Evolutionary conservation across 2,888 invertebrate genomes (phyloP).

Genomic region (Yponomeuta cagnagella): DNA sequence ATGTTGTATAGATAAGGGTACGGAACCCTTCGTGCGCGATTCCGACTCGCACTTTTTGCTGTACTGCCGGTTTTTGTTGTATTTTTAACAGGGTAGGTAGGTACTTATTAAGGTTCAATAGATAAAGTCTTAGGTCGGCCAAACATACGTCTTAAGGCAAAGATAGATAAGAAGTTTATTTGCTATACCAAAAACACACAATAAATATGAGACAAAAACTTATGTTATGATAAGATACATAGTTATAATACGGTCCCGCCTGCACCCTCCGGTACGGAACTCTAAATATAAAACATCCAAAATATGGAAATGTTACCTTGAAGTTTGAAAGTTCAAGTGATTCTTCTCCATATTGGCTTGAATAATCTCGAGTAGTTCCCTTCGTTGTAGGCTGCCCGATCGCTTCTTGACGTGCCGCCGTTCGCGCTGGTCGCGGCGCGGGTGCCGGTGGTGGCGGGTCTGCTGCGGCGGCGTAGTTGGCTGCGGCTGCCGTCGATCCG

Average conservation of each 20-base stretch:
- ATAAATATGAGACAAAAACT: no score
- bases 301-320: conserved; percentile 69
- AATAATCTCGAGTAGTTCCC: conserved; percentile 89
- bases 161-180: no score
- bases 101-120: no score
- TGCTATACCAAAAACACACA: no score
- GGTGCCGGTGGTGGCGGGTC: conserved; percentile 55
- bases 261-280: not conserved
- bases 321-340: conserved; percentile 88
- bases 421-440: conserved; percentile 65
- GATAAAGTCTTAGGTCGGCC: no score
- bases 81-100: no score
- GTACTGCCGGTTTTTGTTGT: no score
- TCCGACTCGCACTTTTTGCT: no score
- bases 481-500: conserved; percentile 49
- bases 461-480: conserved; percentile 44
- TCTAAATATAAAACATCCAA: not conserved
- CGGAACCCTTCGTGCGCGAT: no score
- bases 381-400: conserved; percentile 85
- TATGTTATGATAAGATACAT: no score
- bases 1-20: no score
- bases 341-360: conserved; percentile 95
- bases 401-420: conserved; percentile 75
- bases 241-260: not conserved
- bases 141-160: no score